phyloP scores from a whole-genome alignment of 2,113 vertebrate species.

The Puntigrus tetrazona region DNA sequence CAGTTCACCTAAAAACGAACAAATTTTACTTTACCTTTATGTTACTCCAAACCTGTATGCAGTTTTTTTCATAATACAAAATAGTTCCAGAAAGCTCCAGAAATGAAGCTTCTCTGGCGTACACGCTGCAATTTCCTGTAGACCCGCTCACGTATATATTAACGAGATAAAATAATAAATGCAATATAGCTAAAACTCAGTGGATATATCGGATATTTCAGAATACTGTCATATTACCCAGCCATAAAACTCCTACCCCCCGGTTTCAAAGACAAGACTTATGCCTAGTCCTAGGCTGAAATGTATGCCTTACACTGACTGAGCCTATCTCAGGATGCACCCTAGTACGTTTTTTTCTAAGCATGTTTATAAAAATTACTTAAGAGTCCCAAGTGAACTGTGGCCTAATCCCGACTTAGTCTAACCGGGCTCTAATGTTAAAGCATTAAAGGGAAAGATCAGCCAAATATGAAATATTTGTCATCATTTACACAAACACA shows the following conservation, averaged over 20 bases:
- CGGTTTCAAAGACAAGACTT: too few species aligned
- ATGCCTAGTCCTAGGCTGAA: too few species aligned
- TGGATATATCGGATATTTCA: not conserved
- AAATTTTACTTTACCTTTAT: not conserved
- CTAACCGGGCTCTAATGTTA: too few species aligned
- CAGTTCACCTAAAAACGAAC: constrained; percentile 5
- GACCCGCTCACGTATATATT: too few species aligned
- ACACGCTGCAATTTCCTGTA: not conserved
- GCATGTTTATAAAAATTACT: too few species aligned
- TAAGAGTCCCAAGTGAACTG: too few species aligned
- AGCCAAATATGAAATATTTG: too few species aligned
- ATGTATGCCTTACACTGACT: too few species aligned
- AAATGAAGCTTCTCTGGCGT: not conserved
- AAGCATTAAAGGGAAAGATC: not conserved
- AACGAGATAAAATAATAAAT: not conserved
- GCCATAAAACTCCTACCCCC: not conserved
- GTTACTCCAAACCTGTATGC: not conserved
- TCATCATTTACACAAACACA: too few species aligned
- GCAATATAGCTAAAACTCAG: not conserved
- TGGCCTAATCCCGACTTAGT: too few species aligned
- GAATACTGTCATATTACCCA: not conserved
- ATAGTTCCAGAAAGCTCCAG: not conserved
- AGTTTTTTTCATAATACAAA: not conserved
- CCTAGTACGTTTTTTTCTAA: too few species aligned
- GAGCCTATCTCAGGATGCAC: too few species aligned